Evolutionary conservation across 2,113 vertebrate species (phyloP), one percentile per base, ranked within the genome.

Genomic region (Asarcornis scutulata): DNA sequence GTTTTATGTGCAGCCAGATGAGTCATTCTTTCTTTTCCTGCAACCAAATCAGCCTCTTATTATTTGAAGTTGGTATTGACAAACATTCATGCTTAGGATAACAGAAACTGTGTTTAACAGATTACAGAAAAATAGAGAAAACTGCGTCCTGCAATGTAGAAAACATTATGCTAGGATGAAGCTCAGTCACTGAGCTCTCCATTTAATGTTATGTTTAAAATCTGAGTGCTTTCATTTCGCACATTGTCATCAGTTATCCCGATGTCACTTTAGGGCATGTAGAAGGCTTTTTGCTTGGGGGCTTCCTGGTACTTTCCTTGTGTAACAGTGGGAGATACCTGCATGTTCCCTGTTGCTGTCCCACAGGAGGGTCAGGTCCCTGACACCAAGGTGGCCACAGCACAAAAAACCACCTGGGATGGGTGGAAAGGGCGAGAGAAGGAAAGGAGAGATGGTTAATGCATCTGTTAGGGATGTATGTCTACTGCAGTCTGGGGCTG

Each of bases 81-180:
- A 95, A 95, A 93, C 55, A 79, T 79, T 93, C 31, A 32, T 82
- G 66, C 66, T 91, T 88, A 76, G 44, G 42, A 46, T 55, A 92
- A 92, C 66, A 89, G 80, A 94, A 94, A 82, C 86, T 68, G 26
- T 94, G 48, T 84, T 96, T 93, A 86, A 82, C 73, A 89, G 44
- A 85, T 90, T 62, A 50, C 55, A 32, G 7, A 4, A 76, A 95
- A 84, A 86, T 13, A 84, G 52, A 90, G 69, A 84, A 82, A 92
- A 82, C 17, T 44, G 17, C 50, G 50, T 81, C 88, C 42, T 86
- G 17, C 25, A 64, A 18, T 31, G 34, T 79, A n/a, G 53, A 79
- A 90, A 79, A 82, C 62, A 40, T 7, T 55, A 27, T 42, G 94
- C 31, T 40, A 21, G 44, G 32, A n/a, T 77, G 63, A 81, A 69